phyloP scores from a whole-genome alignment of 2,113 vertebrate genomes.

The Mesocricetus auratus region DNA sequence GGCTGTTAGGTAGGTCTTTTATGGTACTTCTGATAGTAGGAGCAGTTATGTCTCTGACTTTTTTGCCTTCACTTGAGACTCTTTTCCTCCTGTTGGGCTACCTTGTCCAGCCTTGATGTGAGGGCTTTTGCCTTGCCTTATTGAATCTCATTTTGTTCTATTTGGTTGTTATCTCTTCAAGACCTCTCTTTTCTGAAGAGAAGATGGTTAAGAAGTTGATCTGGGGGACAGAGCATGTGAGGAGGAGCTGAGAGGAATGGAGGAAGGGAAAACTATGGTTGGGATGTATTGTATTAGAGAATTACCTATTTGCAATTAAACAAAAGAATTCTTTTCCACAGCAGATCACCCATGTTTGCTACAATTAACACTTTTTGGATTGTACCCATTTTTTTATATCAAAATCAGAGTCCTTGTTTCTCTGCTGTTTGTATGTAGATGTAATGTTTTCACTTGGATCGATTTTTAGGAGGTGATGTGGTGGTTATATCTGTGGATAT shows the following conservation, averaged over 20 bases:
- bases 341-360: neutral
- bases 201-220: neutral
- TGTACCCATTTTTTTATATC: neutral
- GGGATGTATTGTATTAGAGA: neutral
- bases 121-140: neutral
- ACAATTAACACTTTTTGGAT: neutral
- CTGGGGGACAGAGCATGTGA: neutral
- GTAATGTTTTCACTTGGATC: neutral
- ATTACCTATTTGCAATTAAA: neutral
- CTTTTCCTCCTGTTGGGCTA: neutral
- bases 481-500: neutral
- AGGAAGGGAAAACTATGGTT: neutral
- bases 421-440: neutral
- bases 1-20: neutral
- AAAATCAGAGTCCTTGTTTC: neutral
- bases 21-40: neutral
- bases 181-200: neutral
- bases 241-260: neutral
- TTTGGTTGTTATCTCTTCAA: neutral
- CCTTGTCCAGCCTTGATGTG: neutral
- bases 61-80: neutral
- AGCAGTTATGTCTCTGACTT: neutral
- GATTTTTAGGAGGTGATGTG: fast-evolving
- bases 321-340: neutral
- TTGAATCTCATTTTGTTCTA: neutral